Evolutionary conservation across 1,140 invertebrate genomes (phyloP).

Genomic region (Chlorops oryzae): DNA sequence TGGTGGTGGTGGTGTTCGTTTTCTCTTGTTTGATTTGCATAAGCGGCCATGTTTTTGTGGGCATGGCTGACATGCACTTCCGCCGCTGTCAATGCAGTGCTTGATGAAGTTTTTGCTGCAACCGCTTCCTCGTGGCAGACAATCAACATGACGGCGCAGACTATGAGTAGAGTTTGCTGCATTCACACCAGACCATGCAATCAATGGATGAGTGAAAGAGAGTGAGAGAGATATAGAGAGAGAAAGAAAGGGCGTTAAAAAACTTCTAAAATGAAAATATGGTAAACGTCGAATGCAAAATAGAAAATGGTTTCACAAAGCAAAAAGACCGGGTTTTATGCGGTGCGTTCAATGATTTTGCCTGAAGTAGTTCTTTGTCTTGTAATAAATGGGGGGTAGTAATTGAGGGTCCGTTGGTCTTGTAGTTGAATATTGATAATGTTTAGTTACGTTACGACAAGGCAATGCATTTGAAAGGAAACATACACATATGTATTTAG

Average conservation of each 20-base stretch:
- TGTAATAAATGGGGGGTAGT: too few species aligned
- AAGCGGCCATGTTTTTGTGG: conserved; percentile 9
- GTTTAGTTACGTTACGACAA: too few species aligned
- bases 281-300: neutral
- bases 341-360: too few species aligned
- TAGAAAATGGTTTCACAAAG: too few species aligned
- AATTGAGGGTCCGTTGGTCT: too few species aligned
- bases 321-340: too few species aligned
- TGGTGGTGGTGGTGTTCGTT: neutral
- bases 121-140: neutral
- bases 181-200: neutral
- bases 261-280: neutral
- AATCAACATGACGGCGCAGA: conserved; percentile 9
- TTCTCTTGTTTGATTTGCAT: conserved; percentile 9
- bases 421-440: too few species aligned
- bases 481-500: too few species aligned
- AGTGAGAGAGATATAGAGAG: neutral
- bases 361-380: too few species aligned
- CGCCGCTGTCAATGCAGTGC: neutral
- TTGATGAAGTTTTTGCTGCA: conserved; percentile 4
- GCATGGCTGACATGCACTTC: conserved; percentile 2
- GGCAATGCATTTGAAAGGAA: too few species aligned
- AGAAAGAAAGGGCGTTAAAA: neutral
- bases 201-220: neutral
- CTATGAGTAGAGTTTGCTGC: conserved; percentile 1